Evolutionary conservation across 2,113 vertebrate genomes (phyloP), one percentile per base, ranked within the genome.

Genomic region (Zapus hudsonius): DNA sequence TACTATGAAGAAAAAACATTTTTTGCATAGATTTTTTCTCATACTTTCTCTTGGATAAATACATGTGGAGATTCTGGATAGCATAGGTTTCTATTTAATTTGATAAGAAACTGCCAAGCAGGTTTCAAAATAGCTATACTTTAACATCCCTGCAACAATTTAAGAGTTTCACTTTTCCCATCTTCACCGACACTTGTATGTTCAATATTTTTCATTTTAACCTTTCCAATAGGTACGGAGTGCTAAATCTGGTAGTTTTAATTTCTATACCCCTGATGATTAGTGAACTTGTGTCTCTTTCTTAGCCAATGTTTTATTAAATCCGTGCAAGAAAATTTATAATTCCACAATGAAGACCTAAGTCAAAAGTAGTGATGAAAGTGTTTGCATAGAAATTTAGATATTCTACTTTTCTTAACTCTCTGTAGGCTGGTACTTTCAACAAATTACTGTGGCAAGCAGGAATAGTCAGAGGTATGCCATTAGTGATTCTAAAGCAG

Each of bases 401-500:
- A 47, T 76, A 73, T 25, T 84, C 66, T 91, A 52, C 57, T 80
- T n/a, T 64, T 75, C 55, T 79, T 33, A 70, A 84, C 44, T 91
- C 63, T 90, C 16, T 42, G 52, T 80, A n/a, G 80, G 31, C 22
- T 17, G 72, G 55, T 59, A 40, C 12, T 61, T 63, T 76, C 36
- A 73, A 17, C 74, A 73, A 90, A 74, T 85, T 17, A 79, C 83
- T 85, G 44, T 10, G 44, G 38, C 59, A 91, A 95, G 63, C 57
- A 83, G 70, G 92, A 66, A 47, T 40, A 75, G 36, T 72, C 76
- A 72, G 31, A 84, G 76, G 57, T 17, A 84, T 15, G 40, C 72
- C 79, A 67, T 92, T 80, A 92, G 70, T 31, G 22, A 66, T 85
- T 92, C 55, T 88, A 90, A 96, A 88, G 80, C 40, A 72, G 42